These are phyloP conservation scores for Virgularia gustaviana DNA, from an alignment of 92 coral and sea anemone species.

Conservation along the genomic window DNA sequence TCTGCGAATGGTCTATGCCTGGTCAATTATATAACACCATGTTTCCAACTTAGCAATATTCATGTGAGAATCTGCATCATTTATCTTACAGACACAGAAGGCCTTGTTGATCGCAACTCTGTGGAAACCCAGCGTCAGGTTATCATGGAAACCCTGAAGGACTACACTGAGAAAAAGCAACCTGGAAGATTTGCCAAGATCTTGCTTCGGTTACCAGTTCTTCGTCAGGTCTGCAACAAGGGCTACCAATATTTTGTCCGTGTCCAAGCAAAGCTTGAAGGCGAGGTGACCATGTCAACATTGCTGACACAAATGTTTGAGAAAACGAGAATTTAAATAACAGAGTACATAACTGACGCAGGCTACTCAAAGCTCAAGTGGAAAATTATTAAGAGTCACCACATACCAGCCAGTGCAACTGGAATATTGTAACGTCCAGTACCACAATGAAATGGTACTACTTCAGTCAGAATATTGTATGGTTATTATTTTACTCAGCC, in stretches of 20 bases:
- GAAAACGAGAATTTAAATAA: conserved; percentile 32
- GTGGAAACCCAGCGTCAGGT: conserved; percentile 69
- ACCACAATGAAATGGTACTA: no score
- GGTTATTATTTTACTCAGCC: no score
- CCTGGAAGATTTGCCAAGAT: conserved; percentile 87
- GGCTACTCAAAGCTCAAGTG: no score
- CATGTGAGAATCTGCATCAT: neutral
- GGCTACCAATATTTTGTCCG: conserved; percentile 83
- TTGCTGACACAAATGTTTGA: conserved; percentile 93
- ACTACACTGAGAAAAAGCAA: conserved; percentile 77
- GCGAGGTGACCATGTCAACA: conserved; percentile 93
- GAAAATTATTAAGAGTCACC: no score
- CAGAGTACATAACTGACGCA: no score
- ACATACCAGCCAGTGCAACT: no score
- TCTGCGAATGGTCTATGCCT: no score
- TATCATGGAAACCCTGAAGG: conserved; percentile 71
- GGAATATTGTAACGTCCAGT: no score
- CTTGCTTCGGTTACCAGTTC: conserved; percentile 83
- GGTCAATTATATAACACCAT: neutral
- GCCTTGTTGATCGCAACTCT: conserved; percentile 57
- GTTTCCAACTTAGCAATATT: neutral
- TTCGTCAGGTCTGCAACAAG: conserved; percentile 91
- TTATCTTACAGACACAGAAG: conserved; percentile 63
- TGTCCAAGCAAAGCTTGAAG: conserved; percentile 83
- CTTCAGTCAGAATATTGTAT: no score